Conservation (phyloP, 2,797 vertebrate genomes). For the Erethizon dorsatum region DNA sequence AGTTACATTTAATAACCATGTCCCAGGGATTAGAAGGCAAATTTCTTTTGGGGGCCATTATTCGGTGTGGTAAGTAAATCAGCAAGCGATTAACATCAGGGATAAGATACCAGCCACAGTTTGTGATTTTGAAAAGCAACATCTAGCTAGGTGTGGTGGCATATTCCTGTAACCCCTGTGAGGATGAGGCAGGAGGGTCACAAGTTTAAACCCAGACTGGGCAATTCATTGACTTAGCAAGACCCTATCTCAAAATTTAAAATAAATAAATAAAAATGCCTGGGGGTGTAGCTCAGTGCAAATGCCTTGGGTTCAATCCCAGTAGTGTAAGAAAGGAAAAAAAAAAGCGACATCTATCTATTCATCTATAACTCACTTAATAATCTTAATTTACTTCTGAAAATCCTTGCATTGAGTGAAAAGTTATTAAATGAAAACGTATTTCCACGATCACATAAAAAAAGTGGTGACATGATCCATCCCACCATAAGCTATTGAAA, state of each 20-base stretch:
- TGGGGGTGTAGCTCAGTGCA: neutral
- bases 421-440: neutral
- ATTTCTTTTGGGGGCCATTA: neutral
- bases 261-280: neutral
- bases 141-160: neutral
- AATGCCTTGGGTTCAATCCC: neutral
- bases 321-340: neutral
- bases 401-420: neutral
- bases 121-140: neutral
- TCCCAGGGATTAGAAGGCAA: neutral
- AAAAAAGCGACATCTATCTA: neutral
- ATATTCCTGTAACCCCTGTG: neutral
- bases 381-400: neutral
- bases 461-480: neutral
- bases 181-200: neutral
- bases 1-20: rapidly evolving
- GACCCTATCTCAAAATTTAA: neutral
- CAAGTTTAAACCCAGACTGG: neutral
- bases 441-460: neutral
- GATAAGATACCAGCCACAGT: neutral
- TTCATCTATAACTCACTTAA: neutral
- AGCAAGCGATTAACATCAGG: neutral
- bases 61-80: neutral
- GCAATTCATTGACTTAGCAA: neutral
- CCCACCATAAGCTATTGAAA: neutral